Evolutionary conservation across 1,140 invertebrate genomes (phyloP).

Genomic region (Zaprionus kolodkinae): DNA sequence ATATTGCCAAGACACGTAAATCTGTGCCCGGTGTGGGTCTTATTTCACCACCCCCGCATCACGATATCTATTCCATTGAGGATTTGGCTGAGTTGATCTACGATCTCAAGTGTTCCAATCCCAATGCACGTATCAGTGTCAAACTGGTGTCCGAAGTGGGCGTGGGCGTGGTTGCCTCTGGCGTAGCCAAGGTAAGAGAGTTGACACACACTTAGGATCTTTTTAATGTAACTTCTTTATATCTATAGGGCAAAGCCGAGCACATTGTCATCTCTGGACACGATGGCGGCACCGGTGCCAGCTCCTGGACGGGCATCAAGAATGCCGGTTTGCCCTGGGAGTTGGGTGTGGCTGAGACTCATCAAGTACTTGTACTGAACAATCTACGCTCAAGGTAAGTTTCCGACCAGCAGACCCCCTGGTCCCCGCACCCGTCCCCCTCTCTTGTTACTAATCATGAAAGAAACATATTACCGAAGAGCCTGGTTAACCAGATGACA

Average conservation of each 20-base stretch:
- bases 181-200: conserved; percentile 94
- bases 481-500: conserved; percentile 82
- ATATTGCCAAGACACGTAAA: conserved; percentile 97
- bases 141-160: conserved; percentile 99
- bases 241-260: conserved; percentile 95
- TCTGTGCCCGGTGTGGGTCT: conserved; percentile 98
- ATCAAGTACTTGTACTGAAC: conserved; percentile 98
- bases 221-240: background rate
- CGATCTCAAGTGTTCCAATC: conserved; percentile 99
- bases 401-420: conserved; percentile 52
- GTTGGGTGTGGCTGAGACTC: conserved; percentile 98
- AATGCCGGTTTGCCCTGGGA: conserved; percentile 99
- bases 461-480: conserved; percentile 76
- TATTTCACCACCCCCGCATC: conserved; percentile 99
- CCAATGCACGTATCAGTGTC: conserved; percentile 96
- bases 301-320: conserved; percentile 98
- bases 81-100: conserved; percentile 99
- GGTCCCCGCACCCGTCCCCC: conserved; percentile 39
- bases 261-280: conserved; percentile 99
- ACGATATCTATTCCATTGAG: conserved; percentile 99
- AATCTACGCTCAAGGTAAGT: conserved; percentile 93
- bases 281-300: conserved; percentile 99
- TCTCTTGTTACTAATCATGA: conserved; percentile 80
- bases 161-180: conserved; percentile 98
- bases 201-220: background rate